Evolutionary conservation across 92 coral and sea anemone species (phyloP).

Genomic region (Plumapathes pennacea): DNA sequence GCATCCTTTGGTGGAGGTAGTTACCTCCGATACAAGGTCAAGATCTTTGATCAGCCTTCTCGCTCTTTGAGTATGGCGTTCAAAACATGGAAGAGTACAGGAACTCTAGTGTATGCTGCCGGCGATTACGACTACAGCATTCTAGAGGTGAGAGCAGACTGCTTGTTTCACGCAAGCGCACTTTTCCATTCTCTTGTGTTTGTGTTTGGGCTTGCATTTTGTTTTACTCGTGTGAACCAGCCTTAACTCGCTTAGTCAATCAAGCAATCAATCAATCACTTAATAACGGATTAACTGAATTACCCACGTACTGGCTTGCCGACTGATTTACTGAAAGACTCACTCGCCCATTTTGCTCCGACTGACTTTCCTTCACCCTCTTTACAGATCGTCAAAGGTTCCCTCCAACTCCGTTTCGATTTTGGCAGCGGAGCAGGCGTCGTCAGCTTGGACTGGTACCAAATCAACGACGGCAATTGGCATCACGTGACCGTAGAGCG

Average conservation of each 20-base stretch:
- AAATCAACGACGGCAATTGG: slow-evolving; percentile 89
- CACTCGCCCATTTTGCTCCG: no score
- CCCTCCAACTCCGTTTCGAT: slow-evolving; percentile 89
- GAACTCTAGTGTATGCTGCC: slow-evolving; percentile 91
- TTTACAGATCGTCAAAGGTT: slow-evolving; percentile 85
- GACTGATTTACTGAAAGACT: no score
- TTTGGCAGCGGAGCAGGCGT: slow-evolving; percentile 96
- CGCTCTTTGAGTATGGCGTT: slow-evolving; percentile 92
- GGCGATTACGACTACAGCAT: slow-evolving; percentile 92
- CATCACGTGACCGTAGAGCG: slow-evolving; percentile 91
- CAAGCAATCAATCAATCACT: no score
- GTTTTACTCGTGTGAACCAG: no score
- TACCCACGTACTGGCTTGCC: no score
- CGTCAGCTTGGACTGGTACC: slow-evolving; percentile 81
- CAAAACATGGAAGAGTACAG: slow-evolving; percentile 82
- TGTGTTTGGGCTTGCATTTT: no score
- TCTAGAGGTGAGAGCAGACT: slow-evolving; percentile 85
- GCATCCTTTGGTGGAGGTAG: slow-evolving; percentile 73
- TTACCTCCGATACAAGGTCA: slow-evolving; percentile 76
- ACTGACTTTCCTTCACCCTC: not conserved
- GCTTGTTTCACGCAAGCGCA: no score
- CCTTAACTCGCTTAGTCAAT: no score
- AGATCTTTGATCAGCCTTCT: slow-evolving; percentile 76
- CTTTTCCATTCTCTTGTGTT: no score
- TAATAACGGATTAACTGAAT: no score